These are phyloP conservation scores for Ictalurus furcatus DNA, from an alignment of 2,113 vertebrate genomes.

Conservation along the genomic window DNA sequence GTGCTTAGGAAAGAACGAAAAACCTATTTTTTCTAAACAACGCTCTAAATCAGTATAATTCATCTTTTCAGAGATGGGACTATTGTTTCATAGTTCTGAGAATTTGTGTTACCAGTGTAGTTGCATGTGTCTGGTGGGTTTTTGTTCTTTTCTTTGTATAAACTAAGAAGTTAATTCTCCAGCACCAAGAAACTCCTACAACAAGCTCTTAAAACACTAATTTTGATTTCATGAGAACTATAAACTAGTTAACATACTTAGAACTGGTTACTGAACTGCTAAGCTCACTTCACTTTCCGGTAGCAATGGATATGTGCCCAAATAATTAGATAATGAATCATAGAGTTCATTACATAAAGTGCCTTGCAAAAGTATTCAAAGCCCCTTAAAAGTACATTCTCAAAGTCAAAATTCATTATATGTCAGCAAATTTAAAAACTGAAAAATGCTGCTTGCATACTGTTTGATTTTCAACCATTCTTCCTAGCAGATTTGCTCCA, in stretches of 20 bases:
- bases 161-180: background rate
- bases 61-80: background rate
- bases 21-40: background rate
- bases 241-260: background rate
- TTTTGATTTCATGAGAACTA: background rate
- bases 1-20: background rate
- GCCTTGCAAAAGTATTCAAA: background rate
- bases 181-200: background rate
- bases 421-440: background rate
- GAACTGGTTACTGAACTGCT: background rate
- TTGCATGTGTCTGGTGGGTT: background rate
- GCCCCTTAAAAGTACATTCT: background rate
- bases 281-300: background rate
- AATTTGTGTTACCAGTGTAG: background rate
- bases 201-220: background rate
- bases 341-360: background rate
- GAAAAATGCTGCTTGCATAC: too few relatives aligned
- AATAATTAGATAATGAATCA: background rate
- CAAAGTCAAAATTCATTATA: background rate
- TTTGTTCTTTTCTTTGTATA: background rate
- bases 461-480: background rate
- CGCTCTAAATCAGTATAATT: background rate
- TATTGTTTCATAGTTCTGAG: background rate
- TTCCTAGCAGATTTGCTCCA: background rate
- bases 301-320: background rate